phyloP scores from a whole-genome alignment of 2,113 vertebrate species.

The Paedocypris sp. region DNA sequence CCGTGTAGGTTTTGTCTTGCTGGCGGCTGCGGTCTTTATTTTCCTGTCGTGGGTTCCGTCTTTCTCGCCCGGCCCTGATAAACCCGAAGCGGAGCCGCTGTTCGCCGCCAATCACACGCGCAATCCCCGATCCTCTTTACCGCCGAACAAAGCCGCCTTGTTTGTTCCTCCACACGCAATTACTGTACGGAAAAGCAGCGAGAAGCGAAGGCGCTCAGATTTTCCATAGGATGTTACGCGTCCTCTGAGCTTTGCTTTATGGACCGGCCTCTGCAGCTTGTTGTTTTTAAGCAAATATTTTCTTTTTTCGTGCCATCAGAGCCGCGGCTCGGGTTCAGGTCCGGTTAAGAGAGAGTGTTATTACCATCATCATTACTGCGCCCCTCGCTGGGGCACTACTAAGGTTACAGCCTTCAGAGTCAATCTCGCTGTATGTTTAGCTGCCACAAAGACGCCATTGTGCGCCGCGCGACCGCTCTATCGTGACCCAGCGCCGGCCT shows the following conservation, averaged over 20 bases:
- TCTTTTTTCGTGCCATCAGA: constrained; percentile 28
- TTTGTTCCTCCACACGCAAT: constrained; percentile 28
- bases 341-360: constrained; percentile 44
- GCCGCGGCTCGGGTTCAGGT: constrained; percentile 23
- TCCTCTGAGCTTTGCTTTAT: constrained; percentile 49
- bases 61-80: too few relatives aligned
- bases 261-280: constrained; percentile 40
- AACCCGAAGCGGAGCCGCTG: neutral
- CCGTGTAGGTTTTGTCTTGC: neutral
- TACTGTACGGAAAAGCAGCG: constrained; percentile 23
- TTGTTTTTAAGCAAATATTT: constrained; percentile 36
- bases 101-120: neutral
- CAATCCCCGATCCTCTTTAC: neutral
- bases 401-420: constrained; percentile 45
- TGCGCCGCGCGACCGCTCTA: constrained; percentile 30
- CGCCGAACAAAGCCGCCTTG: constrained; percentile 29
- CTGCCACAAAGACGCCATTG: constrained; percentile 59
- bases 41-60: neutral
- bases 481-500: constrained; percentile 38
- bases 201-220: constrained; percentile 40
- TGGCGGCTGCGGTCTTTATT: neutral
- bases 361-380: constrained; percentile 51
- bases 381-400: constrained; percentile 47
- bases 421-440: constrained; percentile 39
- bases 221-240: constrained; percentile 47